Percentiles rank a stretch among this genome's conserved stretches.
phyloP scores from a whole-genome alignment of 2,113 vertebrate species.

The Apaloderma vittatum region DNA sequence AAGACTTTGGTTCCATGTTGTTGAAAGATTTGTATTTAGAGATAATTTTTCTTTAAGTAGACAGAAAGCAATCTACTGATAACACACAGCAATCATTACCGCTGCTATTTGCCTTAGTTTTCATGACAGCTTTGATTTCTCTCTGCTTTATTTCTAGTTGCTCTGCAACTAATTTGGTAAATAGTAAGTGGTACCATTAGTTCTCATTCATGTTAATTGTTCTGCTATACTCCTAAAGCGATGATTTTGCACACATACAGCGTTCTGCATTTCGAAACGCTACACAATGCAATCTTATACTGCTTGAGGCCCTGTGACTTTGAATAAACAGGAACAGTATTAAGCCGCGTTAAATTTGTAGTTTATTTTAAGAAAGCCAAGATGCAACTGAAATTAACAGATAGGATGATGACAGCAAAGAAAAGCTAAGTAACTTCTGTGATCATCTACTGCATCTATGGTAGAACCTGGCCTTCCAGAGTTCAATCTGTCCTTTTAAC shows the following conservation, averaged over 20 bases:
- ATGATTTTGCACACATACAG: background rate
- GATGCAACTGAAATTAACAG: background rate
- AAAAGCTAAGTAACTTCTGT: background rate
- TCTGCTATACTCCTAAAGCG: background rate
- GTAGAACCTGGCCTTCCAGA: background rate
- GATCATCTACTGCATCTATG: background rate
- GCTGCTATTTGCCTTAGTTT: background rate
- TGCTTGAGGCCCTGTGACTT: fast-evolving
- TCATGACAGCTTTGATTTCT: background rate
- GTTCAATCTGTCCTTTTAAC: background rate
- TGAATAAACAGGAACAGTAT: background rate
- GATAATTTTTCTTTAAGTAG: background rate
- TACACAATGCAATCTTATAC: background rate
- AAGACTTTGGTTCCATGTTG: background rate
- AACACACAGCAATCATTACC: background rate
- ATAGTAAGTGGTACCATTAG: background rate
- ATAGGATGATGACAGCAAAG: background rate
- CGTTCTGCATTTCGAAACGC: background rate
- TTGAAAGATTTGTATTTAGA: background rate
- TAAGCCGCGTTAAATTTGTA: background rate
- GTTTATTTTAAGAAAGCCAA: background rate
- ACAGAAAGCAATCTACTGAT: background rate
- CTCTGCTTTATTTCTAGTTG: background rate
- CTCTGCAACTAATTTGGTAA: background rate
- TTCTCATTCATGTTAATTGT: background rate